Base-by-base conservation (phyloP, 2,113 vertebrate species). In the Marmota flaviventris region DNA sequence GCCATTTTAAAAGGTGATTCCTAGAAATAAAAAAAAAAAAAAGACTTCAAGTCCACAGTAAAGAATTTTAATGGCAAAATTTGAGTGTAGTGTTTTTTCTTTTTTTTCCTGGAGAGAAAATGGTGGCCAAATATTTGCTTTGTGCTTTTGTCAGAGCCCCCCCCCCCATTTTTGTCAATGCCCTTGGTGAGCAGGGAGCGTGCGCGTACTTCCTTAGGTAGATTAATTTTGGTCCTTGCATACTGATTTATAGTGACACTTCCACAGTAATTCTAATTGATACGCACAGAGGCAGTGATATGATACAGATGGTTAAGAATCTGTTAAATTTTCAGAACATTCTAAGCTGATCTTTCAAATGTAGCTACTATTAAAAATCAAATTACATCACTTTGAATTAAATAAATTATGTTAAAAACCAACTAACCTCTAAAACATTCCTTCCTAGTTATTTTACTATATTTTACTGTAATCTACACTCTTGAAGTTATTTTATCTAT, bases 1-100 rank as follows among this genome's bases (percentile, higher is more conserved):
- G 42, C 51, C 37, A 95, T 87, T 90, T 92, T 56, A 82, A 87
- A 96, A 97, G 16, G 32, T n/a, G 16, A 85, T 90, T 95, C 63
- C 86, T 91, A 75, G 65, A 94, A 75, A 92, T 58, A 7, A 4
- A 75, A 89, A 63, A 91, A 7, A 4, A 75, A 89, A 63, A 91
- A 92, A 56, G 29, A 84, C 34, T 48, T 93, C 16, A 93, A 72
- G 27, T 67, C 56, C 8, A 56, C 73, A 53, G 51, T 86, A 95
- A 77, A 69, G 17, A 77, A 70, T 69, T 88, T 81, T 94, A 95
- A 79, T 84, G 58, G 24, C 18, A 17, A 58, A 90, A 56, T 63
- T 95, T 81, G 37, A 65, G 3, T 4, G 63, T 81, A 75, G 45
- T 45, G 45, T 45, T 1, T 45, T 20, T 79, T 39, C 20, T 79